A percentile compares a stretch with the other conserved stretches of the same genome.
phyloP scores from a whole-genome alignment of 2,888 invertebrate genomes.

The Epinotia demarniana region DNA sequence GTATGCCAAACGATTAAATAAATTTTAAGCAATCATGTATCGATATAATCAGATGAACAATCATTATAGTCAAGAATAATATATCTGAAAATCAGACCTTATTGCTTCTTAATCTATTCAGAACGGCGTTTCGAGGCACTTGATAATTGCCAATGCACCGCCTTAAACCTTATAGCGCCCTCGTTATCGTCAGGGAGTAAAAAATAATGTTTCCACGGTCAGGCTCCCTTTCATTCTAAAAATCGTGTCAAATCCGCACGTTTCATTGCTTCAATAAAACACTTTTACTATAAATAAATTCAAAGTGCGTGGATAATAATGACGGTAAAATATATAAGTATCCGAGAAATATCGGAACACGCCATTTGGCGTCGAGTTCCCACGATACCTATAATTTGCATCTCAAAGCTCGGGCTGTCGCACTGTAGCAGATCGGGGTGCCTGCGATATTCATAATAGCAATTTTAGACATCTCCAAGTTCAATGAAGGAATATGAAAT shows the following conservation, averaged over 20 bases:
- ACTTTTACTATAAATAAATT: background rate
- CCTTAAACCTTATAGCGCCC: no score
- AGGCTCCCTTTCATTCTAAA: background rate
- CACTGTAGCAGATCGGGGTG: constrained; percentile 24
- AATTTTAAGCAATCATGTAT: no score
- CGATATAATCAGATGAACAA: no score
- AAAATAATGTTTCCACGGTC: no score
- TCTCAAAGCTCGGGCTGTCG: constrained; percentile 37
- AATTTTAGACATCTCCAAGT: constrained; percentile 39
- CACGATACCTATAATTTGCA: constrained; percentile 38
- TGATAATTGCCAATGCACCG: no score
- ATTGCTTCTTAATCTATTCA: no score
- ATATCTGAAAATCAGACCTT: no score
- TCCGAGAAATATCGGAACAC: constrained; percentile 25
- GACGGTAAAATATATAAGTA: background rate
- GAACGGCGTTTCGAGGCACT: no score
- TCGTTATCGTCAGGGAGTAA: no score
- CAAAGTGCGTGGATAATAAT: background rate
- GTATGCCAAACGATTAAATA: no score
- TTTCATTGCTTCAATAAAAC: background rate
- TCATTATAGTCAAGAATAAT: no score
- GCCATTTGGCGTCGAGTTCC: constrained; percentile 35
- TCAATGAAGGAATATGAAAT: constrained; percentile 40
- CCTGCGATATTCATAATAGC: constrained; percentile 40
- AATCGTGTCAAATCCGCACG: background rate